Conservation (phyloP, 2,888 invertebrate species). For the Muschampia plurimacula region DNA sequence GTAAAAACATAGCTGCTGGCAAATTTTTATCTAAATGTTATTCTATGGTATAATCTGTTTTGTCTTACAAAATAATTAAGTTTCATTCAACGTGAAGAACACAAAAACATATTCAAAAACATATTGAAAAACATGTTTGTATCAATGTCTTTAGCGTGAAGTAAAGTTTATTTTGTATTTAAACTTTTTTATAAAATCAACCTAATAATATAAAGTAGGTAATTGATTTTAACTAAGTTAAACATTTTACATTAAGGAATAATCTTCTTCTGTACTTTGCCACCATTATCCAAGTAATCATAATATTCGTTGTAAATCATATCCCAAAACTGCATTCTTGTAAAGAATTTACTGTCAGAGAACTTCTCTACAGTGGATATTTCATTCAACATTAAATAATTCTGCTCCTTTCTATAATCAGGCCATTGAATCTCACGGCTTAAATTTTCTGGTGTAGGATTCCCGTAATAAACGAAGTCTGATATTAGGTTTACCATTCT, state of each 20-base stretch:
- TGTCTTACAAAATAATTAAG: no score
- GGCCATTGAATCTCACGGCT: constrained; percentile 44
- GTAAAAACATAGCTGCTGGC: no score
- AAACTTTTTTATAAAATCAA: no score
- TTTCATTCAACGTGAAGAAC: no score
- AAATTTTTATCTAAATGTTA: no score
- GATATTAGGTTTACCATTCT: constrained; percentile 42
- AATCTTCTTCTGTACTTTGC: constrained; percentile 18
- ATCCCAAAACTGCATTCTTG: constrained; percentile 47
- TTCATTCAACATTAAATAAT: constrained; percentile 49
- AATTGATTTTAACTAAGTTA: no score
- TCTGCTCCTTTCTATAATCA: constrained; percentile 40
- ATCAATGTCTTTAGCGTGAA: no score
- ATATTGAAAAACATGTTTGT: no score
- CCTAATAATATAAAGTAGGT: no score
- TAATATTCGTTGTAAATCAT: constrained; percentile 47
- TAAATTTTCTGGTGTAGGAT: constrained; percentile 45
- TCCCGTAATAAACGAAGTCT: constrained; percentile 52
- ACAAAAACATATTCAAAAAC: no score
- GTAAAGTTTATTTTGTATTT: no score
- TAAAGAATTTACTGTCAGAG: constrained; percentile 14
- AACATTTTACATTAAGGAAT: constrained; percentile 9
- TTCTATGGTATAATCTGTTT: no score
- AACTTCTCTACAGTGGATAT: constrained; percentile 36
- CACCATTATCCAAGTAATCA: constrained; percentile 41